phyloP scores from a whole-genome alignment of 1,140 invertebrate genomes.

The Oreohelix idahoensis region DNA sequence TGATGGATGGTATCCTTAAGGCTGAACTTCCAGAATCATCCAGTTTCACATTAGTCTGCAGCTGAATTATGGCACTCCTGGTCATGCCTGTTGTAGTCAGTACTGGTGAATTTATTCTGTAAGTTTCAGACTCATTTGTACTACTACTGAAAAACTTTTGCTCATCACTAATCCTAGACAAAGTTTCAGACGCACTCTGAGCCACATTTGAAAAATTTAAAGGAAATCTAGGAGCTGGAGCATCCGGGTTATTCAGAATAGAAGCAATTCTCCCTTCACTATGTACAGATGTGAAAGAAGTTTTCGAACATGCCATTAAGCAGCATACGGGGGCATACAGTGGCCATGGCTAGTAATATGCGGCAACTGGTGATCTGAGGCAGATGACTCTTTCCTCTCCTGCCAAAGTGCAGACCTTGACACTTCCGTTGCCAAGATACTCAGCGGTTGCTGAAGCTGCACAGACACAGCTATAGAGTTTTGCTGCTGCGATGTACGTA shows the following conservation, averaged over 20 bases:
- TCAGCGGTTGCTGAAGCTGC: background rate
- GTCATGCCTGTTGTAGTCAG: background rate
- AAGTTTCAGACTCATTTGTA: background rate
- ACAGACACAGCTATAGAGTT: background rate
- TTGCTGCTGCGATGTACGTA: background rate
- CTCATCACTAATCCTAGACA: background rate
- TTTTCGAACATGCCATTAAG: no score
- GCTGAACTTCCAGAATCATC: background rate
- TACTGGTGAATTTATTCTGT: no score
- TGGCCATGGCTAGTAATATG: background rate
- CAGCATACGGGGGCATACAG: background rate
- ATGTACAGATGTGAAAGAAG: slow-evolving; percentile 1
- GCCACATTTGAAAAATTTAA: background rate
- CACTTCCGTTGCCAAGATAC: background rate
- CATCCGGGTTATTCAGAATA: background rate
- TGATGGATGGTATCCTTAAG: background rate
- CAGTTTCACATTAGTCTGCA: background rate
- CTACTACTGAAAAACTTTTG: background rate
- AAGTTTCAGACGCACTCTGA: background rate
- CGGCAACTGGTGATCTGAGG: background rate
- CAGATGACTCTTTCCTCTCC: background rate
- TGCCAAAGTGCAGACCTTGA: background rate
- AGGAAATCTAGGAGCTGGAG: background rate
- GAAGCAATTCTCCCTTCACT: slow-evolving; percentile 8
- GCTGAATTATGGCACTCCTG: background rate